Base-by-base conservation (phyloP, 2,113 vertebrate species). In the Himantopus leucocephalus region DNA sequence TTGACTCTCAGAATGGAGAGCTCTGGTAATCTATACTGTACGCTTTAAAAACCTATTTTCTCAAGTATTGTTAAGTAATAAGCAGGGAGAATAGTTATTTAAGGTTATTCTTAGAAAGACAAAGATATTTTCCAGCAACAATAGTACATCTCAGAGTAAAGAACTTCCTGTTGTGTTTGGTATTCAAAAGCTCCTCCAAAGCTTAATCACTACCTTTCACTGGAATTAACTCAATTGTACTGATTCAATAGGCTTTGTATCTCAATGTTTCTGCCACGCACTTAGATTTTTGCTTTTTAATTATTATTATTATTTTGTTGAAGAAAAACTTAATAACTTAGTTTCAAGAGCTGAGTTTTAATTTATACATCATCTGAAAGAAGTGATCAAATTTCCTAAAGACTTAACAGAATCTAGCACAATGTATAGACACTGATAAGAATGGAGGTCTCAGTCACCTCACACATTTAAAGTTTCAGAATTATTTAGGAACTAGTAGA, bases 91-190 rank as follows among this genome's bases (percentile, higher is more conserved):
- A 68, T 48, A 64, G 14, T 21, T 67, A 39, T 72, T 94, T 75
- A 43, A 56, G 23, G 63, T 73, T 94, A 95, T 75, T 95, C 35
- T 68, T 72, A 58, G 50, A 82, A 88, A 81, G 14, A 75, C 34
- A 92, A 93, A 88, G n/a, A 56, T 59, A 58, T 79, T 93, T 92
- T 75, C 73, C 43, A 85, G 47, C 14, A 89, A 59, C 26, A 81
- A 41, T 89, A 55, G 29, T 29, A 26, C 13, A 78, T 39, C n/a
- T 2, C 1, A 86, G n/a, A 63, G 14, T 43, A 60, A 76, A 84
- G 32, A 86, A 50, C 41, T 89, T 94, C 80, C 91, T 86, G 41
- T 84, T 77, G 19, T 70, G 35, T 41, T 74, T 48, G 11, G 30
- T 68, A 84, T 63, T 92, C n/a, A 63, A 89, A 84, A 81, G 4